Percentiles rank a stretch among this genome's conserved stretches.
Evolutionary conservation across 2,888 invertebrate species (phyloP).

Genomic region (Phortica magna): DNA sequence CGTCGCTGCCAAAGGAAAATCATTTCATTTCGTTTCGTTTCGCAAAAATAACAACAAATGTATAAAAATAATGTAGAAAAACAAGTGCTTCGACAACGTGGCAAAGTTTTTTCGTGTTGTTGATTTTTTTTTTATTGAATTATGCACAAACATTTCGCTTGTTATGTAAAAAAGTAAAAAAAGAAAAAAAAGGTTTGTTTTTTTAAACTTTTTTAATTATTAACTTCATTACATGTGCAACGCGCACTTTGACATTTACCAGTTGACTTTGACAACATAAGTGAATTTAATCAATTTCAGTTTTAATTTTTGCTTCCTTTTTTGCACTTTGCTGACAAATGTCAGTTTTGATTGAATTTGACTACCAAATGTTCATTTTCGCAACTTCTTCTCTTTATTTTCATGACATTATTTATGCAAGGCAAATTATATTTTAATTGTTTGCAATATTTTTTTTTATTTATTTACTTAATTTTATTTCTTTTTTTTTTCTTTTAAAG

Average conservation of each 20-base stretch:
- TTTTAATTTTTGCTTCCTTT: neutral
- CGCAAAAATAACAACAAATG: neutral
- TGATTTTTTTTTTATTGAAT: neutral
- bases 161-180: neutral
- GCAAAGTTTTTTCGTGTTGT: neutral
- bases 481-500: neutral
- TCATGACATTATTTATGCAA: neutral
- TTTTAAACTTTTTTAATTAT: slow-evolving; percentile 4
- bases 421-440: slow-evolving; percentile 15
- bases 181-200: neutral
- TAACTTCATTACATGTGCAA: slow-evolving; percentile 4
- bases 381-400: neutral
- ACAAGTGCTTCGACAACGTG: neutral
- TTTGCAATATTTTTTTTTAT: neutral
- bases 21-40: neutral
- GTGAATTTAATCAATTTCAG: neutral
- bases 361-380: neutral
- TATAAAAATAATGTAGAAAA: neutral
- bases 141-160: slow-evolving; percentile 6
- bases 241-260: neutral
- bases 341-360: slow-evolving; percentile 18
- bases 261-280: slow-evolving; percentile 9
- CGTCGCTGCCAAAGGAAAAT: slow-evolving; percentile 1
- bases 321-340: slow-evolving; percentile 13
- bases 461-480: neutral